Evolutionary conservation across 2,888 invertebrate genomes (phyloP), one percentile per base, ranked within the genome.

Genomic region (Epinotia demarniana): DNA sequence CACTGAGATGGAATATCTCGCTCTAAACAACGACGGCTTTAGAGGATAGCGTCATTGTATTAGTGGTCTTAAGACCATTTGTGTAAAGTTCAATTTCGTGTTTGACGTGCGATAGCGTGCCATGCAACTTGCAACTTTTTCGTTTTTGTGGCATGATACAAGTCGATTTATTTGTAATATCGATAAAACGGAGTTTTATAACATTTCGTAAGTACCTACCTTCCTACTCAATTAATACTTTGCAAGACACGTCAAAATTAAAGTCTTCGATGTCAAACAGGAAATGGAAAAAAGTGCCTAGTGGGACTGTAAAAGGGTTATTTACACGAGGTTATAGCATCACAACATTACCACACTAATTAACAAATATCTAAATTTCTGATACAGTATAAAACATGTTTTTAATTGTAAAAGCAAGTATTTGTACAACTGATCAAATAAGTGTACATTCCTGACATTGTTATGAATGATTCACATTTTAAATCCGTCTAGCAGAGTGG

Each of bases 361-460:
- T 5, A 53, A 49, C 49, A 49, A 1, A 16, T 49, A 49, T 5
- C 16, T 49, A 16, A 49, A 13, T 49, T 13, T 49, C 5, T 53
- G 53, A 53, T 68, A 18, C 12, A 75, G 75, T 75, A 70, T 66
- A 71, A 71, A 75, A 60, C 75, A 49, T 71, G 75, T 71, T 75
- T 70, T 75, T 75, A 27, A 23, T 18, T 18, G 19, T 66, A 71
- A 71, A 75, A 75, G 55, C 60, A 60, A 53, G 75, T 75, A 70
- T 75, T 75, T 75, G 70, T 75, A 61, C 70, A 49, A 27, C n/a
- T 53, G 33, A 19, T 53, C 6, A 55, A n/a, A 19, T 64, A n/a
- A 64, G 49, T 49, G 4, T 49, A 53, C 16, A 53, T 53, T 53
- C n/a, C 53, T n/a, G 1, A n/a, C n/a, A 53, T 53, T 53, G 53